Base-by-base conservation (phyloP, 2,113 vertebrate genomes). In the Aptenodytes forsteri region DNA sequence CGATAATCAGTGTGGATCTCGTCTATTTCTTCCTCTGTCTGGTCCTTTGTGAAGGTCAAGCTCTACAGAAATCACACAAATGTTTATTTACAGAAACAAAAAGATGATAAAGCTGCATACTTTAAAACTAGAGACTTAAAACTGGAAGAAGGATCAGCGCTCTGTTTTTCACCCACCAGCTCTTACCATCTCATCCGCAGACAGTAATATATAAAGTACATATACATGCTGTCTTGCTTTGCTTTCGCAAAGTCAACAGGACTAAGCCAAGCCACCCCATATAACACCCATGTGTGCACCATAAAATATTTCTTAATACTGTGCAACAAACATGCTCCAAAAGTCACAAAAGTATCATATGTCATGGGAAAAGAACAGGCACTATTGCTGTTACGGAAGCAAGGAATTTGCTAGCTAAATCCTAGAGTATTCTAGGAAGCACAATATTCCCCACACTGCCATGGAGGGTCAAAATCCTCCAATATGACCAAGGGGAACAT, bases 11-110 rank as follows among this genome's bases (percentile, higher is more conserved):
- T 94, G 49, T 99, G 99, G 92, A 99, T 95, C 94, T 98, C 98
- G 49, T 99, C 99, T 93, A 99, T 99, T 98, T 99, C 99, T 66
- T 98, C 92, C 94, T 99, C 98, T 36, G 98, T 99, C 93, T 99
- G 99, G 50, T 98, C 98, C 97, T 99, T 99, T n/a, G 98, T 98
- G 97, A 99, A 99, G 93, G 98, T 96, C 98, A 99, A 95, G 71
- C 96, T 98, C 99, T 99, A 96, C 50, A 98, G 97, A 83, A 92
- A 94, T 81, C 72, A 95, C 84, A 94, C 27, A 86, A 58, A 87
- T 8, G 42, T 18, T 94, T 76, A 50, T 67, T 93, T 78, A 92
- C 76, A 78, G n/a, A 61, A 52, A 86, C 58, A 92, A 34, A 95
- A 65, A 14, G 4, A 58, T 83, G 21, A 62, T 62, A 80, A 71